Conservation (phyloP, 1,140 invertebrate species). For the Pseudobourletiella spinata region DNA sequence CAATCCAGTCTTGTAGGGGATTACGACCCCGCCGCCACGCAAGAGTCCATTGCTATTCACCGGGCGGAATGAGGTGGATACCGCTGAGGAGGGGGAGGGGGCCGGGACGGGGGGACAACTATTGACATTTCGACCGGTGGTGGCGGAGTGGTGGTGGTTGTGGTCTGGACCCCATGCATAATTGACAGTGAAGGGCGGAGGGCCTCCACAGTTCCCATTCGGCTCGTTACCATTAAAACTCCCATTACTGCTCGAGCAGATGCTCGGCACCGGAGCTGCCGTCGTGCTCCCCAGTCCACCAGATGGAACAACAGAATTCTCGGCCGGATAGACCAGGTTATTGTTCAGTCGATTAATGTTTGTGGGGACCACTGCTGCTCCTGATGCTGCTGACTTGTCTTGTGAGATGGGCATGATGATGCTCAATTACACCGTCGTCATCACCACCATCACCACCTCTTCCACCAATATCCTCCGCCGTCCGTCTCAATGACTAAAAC, state of each 20-base stretch:
- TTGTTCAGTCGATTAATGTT: slow-evolving; percentile 1
- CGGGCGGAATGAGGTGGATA: no score
- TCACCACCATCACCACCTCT: no score
- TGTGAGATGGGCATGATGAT: slow-evolving; percentile 5
- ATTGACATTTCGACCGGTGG: no score
- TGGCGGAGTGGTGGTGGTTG: no score
- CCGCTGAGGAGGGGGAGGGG: no score
- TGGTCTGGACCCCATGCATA: slow-evolving; percentile 4
- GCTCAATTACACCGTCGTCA: slow-evolving; percentile 9
- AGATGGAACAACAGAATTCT: neutral
- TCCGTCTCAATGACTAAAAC: no score
- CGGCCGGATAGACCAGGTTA: neutral
- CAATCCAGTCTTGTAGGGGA: no score
- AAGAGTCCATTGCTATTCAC: no score
- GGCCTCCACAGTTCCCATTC: neutral
- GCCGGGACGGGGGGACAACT: no score
- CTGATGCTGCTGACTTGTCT: slow-evolving; percentile 10
- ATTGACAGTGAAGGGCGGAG: neutral
- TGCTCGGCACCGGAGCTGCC: neutral
- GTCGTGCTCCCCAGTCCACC: no score
- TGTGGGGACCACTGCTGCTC: neutral
- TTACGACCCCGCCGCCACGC: no score
- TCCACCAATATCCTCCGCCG: no score
- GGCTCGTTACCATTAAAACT: neutral
- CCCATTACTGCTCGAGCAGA: neutral